Evolutionary conservation across 2,113 vertebrate species (phyloP), one percentile per base, ranked within the genome.

Genomic region (Cyphomyrus plagiostoma): DNA sequence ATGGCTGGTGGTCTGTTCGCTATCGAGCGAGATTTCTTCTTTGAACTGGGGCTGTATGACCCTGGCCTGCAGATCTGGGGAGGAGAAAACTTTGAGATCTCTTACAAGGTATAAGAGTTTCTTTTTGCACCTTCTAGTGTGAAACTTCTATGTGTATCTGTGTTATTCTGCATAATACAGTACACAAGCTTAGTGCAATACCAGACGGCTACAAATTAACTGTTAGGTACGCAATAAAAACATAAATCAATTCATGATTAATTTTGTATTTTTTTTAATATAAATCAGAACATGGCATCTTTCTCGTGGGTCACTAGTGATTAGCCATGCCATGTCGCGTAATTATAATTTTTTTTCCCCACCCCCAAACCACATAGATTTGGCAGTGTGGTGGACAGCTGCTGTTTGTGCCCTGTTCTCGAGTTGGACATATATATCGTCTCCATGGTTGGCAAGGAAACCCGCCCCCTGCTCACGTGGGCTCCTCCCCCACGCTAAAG

Each of bases 1-100:
- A 99, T 99, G 98, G 98, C 98, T 52, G 98, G 98, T 39, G 98
- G 98, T 66, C 96, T 99, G 89, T 99, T 99, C 94, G 98, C 98
- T 87, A 99, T 99, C 74, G 98, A 99, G 92, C 95, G 98, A 89
- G 97, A 99, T 0, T 99, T 97, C 95, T 99, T 99, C 96, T 99
- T 99, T 92, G 98, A 99, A 92, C 94, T 99, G 90, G 98, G 98
- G 91, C 97, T 99, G 52, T 99, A 99, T 83, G 98, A 99, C 90
- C 98, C 98, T 19, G 98, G 98, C 15, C 97, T 99, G 90, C 98
- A 99, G 89, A 99, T 99, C 70, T 99, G 98, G 98, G 98, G 98
- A 92, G 98, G 98, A 90, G 98, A 99, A 93, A 99, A 99, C 90
- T 99, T 99, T 95, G 98, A 99, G 92, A 99, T 99, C 89, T 99